A percentile compares a stretch with the other conserved stretches of the same genome.
These are phyloP conservation scores for Fulica atra DNA, from an alignment of 2,113 vertebrate genomes.

Conservation along the genomic window DNA sequence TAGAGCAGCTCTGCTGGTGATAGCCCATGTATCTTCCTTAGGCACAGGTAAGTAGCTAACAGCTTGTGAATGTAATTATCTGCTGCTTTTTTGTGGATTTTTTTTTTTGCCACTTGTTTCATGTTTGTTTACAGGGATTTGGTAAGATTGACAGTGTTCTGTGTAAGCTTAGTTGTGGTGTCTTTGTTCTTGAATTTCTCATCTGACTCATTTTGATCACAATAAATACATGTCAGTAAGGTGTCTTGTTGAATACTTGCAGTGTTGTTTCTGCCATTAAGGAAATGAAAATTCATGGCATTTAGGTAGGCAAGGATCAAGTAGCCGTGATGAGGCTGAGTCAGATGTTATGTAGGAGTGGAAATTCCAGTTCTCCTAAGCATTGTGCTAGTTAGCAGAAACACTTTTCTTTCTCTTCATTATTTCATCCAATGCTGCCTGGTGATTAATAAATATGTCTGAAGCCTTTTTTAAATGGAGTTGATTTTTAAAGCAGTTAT, in stretches of 20 bases:
- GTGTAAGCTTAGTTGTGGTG: constrained; percentile 61
- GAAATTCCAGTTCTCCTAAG: constrained; percentile 75
- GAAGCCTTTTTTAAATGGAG: background rate
- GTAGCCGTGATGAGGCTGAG: constrained; percentile 54
- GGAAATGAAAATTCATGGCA: constrained; percentile 68
- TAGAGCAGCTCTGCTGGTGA: constrained; percentile 70
- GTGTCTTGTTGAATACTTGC: constrained; percentile 55
- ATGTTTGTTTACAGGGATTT: constrained; percentile 45
- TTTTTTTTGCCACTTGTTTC: background rate
- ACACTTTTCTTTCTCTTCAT: constrained; percentile 20
- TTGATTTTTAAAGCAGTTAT: constrained; percentile 38
- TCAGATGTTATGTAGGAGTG: constrained; percentile 76
- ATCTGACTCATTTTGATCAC: constrained; percentile 12
- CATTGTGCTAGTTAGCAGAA: constrained; percentile 56
- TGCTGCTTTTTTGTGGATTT: background rate
- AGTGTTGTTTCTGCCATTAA: constrained; percentile 69
- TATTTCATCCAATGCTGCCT: constrained; percentile 32
- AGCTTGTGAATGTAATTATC: constrained; percentile 36
- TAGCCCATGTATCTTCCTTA: constrained; percentile 68
- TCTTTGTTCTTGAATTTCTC: constrained; percentile 45
- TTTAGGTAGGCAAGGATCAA: constrained; percentile 76
- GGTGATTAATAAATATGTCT: constrained; percentile 42
- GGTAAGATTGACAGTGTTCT: constrained; percentile 52
- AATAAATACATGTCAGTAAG: background rate
- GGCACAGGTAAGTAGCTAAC: constrained; percentile 71